Evolutionary conservation across 1,140 invertebrate species (phyloP), one percentile per base, ranked within the genome.

Genomic region (Philopotamus ludificatus): DNA sequence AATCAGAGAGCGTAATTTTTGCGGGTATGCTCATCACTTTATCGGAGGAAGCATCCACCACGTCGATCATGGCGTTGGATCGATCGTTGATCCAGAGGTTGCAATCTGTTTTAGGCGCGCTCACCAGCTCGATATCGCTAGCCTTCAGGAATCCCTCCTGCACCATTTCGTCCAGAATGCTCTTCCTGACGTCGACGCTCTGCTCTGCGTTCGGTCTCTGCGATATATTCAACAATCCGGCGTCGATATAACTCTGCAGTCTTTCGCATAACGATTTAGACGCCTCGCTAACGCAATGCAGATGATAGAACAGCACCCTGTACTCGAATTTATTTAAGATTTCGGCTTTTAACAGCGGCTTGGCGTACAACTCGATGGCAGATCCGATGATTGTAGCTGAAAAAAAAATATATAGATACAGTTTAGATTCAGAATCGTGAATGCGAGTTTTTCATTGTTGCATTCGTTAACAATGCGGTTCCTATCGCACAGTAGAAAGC

Each of bases 181-280:
- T 81, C 22, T 67, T 71, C 47, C 73, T 67, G 2, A 41, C 26
- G 20, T 4, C 28, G n/a, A 55, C 66, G 68, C 49, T 64, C 67
- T 22, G 39, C 26, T 2, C 63, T 34, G 49, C 49, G 62, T 70
- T 72, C 54, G 71, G 68, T 34, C 73, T 72, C 20, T 50, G 63
- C 45, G 75, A 73, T 66, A 64, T 78, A 39, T 74, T 73, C 21
- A 81, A 67, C 62, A 79, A 72, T 44, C 79, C 79, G 8, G 78
- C 79, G 69, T 79, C 79, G 8, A 81, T 76, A 55, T 81, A 81
- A 70, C 77, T 79, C 57, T 77, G 73, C 75, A 81, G 77, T 22
- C 78, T 73, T 65, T 78, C 74, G 7, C 77, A 77, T 1, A 81
- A 72, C 21, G 77, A 75, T 54, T 76, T 77, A 44, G 78, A 79